Conservation (phyloP, 2,113 vertebrate genomes). For the Albula goreensis region DNA sequence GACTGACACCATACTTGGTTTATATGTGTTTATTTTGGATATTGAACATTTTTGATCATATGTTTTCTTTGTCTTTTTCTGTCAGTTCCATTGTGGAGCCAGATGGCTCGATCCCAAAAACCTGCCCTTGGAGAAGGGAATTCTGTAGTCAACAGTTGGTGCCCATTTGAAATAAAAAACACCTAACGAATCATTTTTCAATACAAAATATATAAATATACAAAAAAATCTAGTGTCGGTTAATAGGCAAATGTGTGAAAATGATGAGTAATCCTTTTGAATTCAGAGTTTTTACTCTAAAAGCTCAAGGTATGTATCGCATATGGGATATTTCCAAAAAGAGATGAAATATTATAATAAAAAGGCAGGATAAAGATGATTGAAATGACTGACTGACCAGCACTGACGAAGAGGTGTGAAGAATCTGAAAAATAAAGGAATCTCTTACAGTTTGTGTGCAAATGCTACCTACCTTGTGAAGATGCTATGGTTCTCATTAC, state of each 20-base stretch:
- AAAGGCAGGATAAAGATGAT: not conserved
- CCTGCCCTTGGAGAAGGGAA: not conserved
- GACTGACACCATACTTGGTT: not conserved
- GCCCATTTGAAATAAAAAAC: not conserved
- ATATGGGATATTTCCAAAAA: not conserved
- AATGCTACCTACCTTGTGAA: constrained; percentile 14
- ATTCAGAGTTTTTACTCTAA: constrained; percentile 12
- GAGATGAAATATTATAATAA: not conserved
- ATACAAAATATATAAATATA: not conserved
- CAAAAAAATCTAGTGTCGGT: not conserved
- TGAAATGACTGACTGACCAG: not conserved
- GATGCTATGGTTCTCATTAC: constrained; percentile 13
- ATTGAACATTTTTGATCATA: not conserved
- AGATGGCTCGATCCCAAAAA: not conserved
- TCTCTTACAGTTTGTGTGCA: constrained; percentile 19
- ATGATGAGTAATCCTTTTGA: constrained; percentile 10
- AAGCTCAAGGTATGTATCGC: not conserved
- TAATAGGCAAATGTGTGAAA: constrained; percentile 4
- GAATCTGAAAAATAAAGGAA: constrained; percentile 16
- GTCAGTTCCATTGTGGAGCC: constrained; percentile 1
- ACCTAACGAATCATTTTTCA: not conserved
- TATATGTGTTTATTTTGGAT: not conserved
- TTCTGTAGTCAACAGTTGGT: not conserved
- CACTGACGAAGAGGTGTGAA: not conserved
- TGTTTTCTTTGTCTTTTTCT: constrained; percentile 5